Percentiles rank a stretch among this genome's conserved stretches.
Evolutionary conservation across 2,797 vertebrate species (phyloP).

Genomic region (Cottoperca gobio): DNA sequence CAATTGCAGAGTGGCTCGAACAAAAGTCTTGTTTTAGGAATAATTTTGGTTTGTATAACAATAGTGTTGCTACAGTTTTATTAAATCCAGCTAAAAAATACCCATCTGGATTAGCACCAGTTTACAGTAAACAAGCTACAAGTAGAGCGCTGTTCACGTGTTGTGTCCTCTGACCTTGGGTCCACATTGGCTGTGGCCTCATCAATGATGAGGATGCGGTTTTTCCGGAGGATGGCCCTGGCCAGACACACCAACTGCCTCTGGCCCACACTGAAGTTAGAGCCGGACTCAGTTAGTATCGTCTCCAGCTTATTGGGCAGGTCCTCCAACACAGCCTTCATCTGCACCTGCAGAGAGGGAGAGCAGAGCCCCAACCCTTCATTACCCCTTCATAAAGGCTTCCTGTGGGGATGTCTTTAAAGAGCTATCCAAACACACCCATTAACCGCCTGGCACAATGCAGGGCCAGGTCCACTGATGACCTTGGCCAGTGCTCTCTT

Average conservation of each 20-base stretch:
- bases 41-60: neutral
- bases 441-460: conserved; percentile 83
- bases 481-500: conserved; percentile 85
- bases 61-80: neutral
- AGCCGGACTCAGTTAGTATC: conserved; percentile 91
- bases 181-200: conserved; percentile 96
- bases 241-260: conserved; percentile 93
- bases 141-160: neutral
- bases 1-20: neutral
- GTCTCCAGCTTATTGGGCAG: conserved; percentile 92
- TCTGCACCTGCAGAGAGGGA: conserved; percentile 89
- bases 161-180: conserved; percentile 74
- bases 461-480: conserved; percentile 82
- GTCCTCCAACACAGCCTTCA: conserved; percentile 92
- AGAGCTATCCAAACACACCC: conserved; percentile 85
- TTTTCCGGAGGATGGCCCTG: conserved; percentile 92
- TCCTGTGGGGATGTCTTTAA: conserved; percentile 82
- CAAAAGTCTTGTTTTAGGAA: conserved; percentile 3
- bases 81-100: neutral
- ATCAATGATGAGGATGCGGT: conserved; percentile 92
- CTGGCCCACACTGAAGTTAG: conserved; percentile 95
- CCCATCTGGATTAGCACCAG: neutral
- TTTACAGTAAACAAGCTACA: neutral
- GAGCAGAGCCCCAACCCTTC: conserved; percentile 78
- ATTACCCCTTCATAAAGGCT: conserved; percentile 80